Conservation (phyloP, 1,140 invertebrate genomes). For the Aporrectodea caliginosa region DNA sequence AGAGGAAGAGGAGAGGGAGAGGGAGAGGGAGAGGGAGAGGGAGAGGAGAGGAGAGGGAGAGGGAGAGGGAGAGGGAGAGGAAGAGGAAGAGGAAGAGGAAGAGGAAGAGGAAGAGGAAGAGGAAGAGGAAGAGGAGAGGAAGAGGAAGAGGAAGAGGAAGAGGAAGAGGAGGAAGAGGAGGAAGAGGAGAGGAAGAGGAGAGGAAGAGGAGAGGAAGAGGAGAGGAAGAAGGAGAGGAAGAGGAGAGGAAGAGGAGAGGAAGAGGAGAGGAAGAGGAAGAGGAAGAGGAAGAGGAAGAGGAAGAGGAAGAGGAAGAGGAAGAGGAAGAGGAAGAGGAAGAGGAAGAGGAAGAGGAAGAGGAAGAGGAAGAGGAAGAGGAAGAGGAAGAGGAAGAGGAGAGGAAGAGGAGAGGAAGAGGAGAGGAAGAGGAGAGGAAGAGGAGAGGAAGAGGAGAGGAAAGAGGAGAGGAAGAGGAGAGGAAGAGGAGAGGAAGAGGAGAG, state of each 20-base stretch:
- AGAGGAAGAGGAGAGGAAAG: too few species aligned
- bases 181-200: neutral
- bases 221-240: neutral
- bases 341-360: too few species aligned
- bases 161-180: neutral
- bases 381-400: too few species aligned
- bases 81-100: conserved; percentile 3
- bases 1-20: neutral
- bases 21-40: conserved; percentile 2
- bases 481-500: neutral
- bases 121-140: neutral
- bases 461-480: neutral
- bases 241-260: neutral
- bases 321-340: too few species aligned
- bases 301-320: too few species aligned
- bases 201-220: neutral
- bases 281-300: too few species aligned
- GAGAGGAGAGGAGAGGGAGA: conserved; percentile 13
- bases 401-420: too few species aligned
- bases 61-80: conserved; percentile 16
- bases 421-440: too few species aligned
- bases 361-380: too few species aligned
- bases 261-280: neutral
- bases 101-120: neutral
- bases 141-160: neutral